Evolutionary conservation across 2,113 vertebrate genomes (phyloP), one percentile per base, ranked within the genome.

Genomic region (Solea solea): DNA sequence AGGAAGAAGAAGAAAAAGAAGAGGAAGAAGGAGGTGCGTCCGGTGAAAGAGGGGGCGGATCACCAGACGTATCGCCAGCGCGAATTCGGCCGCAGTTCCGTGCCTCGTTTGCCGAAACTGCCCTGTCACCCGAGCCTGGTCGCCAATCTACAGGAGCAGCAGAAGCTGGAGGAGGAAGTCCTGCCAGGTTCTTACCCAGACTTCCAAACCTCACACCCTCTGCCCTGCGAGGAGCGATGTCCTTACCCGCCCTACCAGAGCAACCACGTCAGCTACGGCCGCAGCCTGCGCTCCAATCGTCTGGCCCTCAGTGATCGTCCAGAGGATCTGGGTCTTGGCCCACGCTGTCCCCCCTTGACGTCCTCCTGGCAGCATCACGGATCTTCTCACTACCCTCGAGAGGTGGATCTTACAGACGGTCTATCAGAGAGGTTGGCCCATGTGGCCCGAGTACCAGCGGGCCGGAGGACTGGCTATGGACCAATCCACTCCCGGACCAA

Each of bases 401-500:
- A 85, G 63, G 0, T 74, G 7, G 76, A 68, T 8, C 72, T 77
- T 9, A 45, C 67, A 0, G 21, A 71, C 1, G 79, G 73, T 62
- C 73, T 88, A 28, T 72, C 85, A 2, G 81, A 87, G 63, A 89
- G 87, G 55, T 64, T 81, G 42, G 76, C 84, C 3, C 81, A 82
- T 0, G 46, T 87, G 28, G 39, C 69, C 2, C 89, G 94, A 85
- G 94, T 94, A 51, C 94, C 89, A 0, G 91, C 82, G 3, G 91
- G 93, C 49, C 86, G 89, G 14, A 87, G 92, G 39, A 75, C 89
- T 0, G 93, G 62, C 0, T 89, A 95, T 2, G 94, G 94, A 27
- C 95, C 96, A 52, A 89, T 98, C 78, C 96, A 97, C 85, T 99
- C 97, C 15, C 90, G 94, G 75, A 97, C 96, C 86, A 98, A 96